Evolutionary conservation across 1,140 invertebrate genomes (phyloP), one percentile per base, ranked within the genome.

Genomic region (Rhynchophorus ferrugineus): DNA sequence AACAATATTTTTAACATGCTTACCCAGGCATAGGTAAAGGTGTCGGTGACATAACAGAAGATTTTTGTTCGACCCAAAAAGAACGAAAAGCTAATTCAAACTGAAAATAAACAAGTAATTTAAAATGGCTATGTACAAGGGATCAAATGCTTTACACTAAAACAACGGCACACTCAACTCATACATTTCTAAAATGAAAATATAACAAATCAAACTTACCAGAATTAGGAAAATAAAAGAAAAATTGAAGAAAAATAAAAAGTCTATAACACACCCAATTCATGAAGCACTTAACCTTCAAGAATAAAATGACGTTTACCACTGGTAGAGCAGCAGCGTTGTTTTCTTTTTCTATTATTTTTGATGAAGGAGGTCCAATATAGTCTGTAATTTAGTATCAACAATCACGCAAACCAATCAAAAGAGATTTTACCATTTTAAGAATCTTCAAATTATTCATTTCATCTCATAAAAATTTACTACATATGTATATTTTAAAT

Each of bases 1-100:
- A 49, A 36, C 34, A 41, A 50, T 48, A n/a, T n/a, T n/a, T n/a
- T n/a, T n/a, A 48, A 43, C 43, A 60, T 58, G 54, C 65, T 67
- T 67, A 67, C 65, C 66, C 63, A 54, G 66, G 66, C 65, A 68
- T 68, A 56, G 65, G 65, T 54, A 68, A 66, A 53, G 65, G 65
- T 56, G 61, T 68, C 57, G 66, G 66, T 42, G 66, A 68, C 66
- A 68, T 68, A 58, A 60, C 44, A 56, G 54, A 58, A 41, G 47
- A 43, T 54, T 46, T 33, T 54, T 33, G 35, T 49, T 24, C 35
- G 42, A 53, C 22, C 49, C 44, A 51, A 50, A 38, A 44, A 47
- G 29, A 49, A 34, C 20, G 20, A 53, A 52, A 52, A 43, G 44
- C 21, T 9, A 34, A 50, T 33, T 34, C 19, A 46, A 46, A 50